phyloP scores from a whole-genome alignment of 2,797 vertebrate genomes.

The Taeniopygia guttata region DNA sequence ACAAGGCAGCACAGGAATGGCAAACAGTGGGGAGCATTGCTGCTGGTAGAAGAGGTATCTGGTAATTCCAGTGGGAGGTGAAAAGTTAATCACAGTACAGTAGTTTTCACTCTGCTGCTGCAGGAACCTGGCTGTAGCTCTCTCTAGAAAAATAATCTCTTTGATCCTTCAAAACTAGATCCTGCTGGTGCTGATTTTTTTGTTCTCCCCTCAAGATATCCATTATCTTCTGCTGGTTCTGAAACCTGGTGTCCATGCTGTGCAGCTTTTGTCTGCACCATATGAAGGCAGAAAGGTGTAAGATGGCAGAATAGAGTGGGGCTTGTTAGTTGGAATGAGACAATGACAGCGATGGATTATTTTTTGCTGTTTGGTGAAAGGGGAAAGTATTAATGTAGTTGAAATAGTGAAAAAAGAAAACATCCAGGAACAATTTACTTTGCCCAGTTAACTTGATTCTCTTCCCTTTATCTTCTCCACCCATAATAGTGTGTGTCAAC shows the following conservation, averaged over 20 bases:
- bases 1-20: background rate
- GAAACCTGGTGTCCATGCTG: background rate
- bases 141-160: background rate
- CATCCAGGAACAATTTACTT: background rate
- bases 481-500: background rate
- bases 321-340: background rate
- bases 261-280: fast-evolving
- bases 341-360: background rate
- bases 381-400: background rate
- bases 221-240: background rate
- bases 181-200: background rate
- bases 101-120: background rate
- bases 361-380: background rate
- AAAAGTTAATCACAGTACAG: background rate
- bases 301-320: background rate
- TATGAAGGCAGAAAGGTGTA: background rate
- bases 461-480: background rate
- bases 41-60: background rate
- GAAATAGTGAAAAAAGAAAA: background rate
- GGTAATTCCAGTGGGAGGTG: background rate
- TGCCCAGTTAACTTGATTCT: background rate
- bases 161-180: background rate
- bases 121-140: background rate
- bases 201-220: background rate
- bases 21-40: background rate